Conservation (phyloP, 37 sponge, comb jelly and placozoan genomes). For the Crambe crambe region DNA sequence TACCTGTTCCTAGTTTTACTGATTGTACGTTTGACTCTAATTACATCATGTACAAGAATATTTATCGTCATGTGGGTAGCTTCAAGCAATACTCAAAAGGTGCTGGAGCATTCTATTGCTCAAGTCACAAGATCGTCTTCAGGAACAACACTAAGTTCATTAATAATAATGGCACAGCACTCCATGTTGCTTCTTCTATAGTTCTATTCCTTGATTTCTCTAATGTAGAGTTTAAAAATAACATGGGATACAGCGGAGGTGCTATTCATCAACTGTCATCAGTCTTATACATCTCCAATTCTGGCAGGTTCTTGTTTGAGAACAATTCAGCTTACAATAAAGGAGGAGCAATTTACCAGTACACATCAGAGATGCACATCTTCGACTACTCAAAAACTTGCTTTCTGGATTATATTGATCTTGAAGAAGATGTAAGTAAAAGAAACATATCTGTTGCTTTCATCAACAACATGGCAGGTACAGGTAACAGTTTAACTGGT, state of each 20-base stretch:
- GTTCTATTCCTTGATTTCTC: not conserved
- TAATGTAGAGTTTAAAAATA: not conserved
- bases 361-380: not conserved
- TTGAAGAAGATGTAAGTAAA: not conserved
- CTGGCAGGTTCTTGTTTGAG: not conserved
- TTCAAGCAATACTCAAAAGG: not conserved
- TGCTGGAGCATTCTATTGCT: not conserved
- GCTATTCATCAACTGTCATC: not conserved
- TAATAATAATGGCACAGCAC: not conserved
- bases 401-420: not conserved
- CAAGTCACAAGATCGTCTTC: not conserved
- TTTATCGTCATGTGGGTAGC: not conserved
- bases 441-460: not conserved
- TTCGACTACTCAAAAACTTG: not conserved
- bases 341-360: not conserved
- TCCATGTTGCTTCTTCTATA: not conserved
- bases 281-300: not conserved
- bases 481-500: not conserved
- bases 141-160: not conserved
- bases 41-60: not conserved
- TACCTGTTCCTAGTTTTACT: not conserved
- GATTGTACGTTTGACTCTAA: not conserved
- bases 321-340: not conserved
- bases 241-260: slow-evolving; percentile 5
- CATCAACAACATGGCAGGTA: not conserved